These are phyloP conservation scores for Geodia barretti DNA, from an alignment of 37 sponge, comb jelly and placozoan genomes.

Conservation along the genomic window DNA sequence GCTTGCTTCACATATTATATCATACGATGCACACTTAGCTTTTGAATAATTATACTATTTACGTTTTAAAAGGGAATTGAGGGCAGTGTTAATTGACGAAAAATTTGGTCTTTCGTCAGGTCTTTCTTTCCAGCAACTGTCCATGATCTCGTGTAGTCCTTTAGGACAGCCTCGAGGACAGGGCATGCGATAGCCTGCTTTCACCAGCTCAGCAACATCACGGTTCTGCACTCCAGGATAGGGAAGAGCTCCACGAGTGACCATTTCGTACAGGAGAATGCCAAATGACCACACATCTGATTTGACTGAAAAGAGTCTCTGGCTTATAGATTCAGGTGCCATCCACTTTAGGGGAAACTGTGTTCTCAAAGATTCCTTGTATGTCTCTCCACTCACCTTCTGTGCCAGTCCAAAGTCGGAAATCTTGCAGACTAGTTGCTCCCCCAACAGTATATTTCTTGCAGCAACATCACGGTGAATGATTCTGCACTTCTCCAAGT, in stretches of 20 bases:
- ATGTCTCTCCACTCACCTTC: slow-evolving; percentile 4
- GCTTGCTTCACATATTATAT: too few relatives aligned
- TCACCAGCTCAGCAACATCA: background rate
- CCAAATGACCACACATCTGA: slow-evolving; percentile 74
- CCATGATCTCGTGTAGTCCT: slow-evolving; percentile 35
- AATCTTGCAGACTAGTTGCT: background rate
- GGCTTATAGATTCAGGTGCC: slow-evolving; percentile 47
- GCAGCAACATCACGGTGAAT: slow-evolving; percentile 22
- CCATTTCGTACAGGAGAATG: slow-evolving; percentile 59
- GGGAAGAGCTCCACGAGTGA: slow-evolving; percentile 27
- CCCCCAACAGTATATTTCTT: slow-evolving; percentile 1
- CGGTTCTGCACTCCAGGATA: slow-evolving; percentile 19
- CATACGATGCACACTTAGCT: too few relatives aligned
- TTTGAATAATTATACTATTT: too few relatives aligned
- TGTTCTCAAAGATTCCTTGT: slow-evolving; percentile 8
- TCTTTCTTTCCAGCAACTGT: slow-evolving; percentile 39
- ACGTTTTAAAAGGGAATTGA: slow-evolving; percentile 16
- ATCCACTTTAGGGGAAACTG: slow-evolving; percentile 35
- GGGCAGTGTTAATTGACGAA: slow-evolving; percentile 30
- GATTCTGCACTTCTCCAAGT: background rate
- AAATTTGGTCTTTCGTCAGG: slow-evolving; percentile 52
- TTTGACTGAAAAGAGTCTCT: slow-evolving; percentile 30
- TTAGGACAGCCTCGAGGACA: slow-evolving; percentile 17
- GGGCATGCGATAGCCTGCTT: slow-evolving; percentile 9
- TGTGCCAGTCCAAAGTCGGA: slow-evolving; percentile 18